These are phyloP conservation scores for Ornithoptera priamus DNA, from an alignment of 2,888 invertebrate species.

Conservation along the genomic window DNA sequence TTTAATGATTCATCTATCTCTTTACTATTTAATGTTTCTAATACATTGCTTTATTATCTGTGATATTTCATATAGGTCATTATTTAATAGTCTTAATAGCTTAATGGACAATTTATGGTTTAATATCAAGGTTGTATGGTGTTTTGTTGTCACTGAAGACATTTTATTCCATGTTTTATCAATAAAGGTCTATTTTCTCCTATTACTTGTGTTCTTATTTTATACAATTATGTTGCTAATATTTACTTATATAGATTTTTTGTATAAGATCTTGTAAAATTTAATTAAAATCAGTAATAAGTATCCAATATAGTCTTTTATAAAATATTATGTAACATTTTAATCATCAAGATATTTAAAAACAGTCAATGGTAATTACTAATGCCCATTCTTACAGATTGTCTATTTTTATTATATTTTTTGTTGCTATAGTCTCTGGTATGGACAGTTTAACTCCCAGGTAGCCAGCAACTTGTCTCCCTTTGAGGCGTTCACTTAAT, in stretches of 20 bases:
- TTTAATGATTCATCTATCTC: background rate
- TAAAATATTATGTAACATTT: too few species aligned
- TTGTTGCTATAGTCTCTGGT: too few species aligned
- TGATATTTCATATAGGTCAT: constrained; percentile 1
- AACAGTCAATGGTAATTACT: too few species aligned
- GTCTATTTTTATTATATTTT: too few species aligned
- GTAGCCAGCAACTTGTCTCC: too few species aligned
- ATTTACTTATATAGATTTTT: background rate
- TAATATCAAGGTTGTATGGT: background rate
- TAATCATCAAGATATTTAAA: too few species aligned
- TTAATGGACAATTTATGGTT: background rate
- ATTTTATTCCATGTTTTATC: constrained; percentile 14
- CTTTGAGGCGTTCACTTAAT: too few species aligned
- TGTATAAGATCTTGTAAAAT: too few species aligned
- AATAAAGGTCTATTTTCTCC: constrained; percentile 7
- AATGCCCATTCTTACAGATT: too few species aligned
- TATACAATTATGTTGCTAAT: background rate
- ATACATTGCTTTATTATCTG: constrained; percentile 1
- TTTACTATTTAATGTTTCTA: background rate
- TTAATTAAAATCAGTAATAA: too few species aligned
- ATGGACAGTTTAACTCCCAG: too few species aligned
- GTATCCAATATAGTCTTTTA: too few species aligned
- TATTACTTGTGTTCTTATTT: background rate
- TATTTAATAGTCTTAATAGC: background rate
- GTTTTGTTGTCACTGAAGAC: constrained; percentile 7